Conservation (phyloP, 2,888 invertebrate species). For the Octodonta nipae region DNA sequence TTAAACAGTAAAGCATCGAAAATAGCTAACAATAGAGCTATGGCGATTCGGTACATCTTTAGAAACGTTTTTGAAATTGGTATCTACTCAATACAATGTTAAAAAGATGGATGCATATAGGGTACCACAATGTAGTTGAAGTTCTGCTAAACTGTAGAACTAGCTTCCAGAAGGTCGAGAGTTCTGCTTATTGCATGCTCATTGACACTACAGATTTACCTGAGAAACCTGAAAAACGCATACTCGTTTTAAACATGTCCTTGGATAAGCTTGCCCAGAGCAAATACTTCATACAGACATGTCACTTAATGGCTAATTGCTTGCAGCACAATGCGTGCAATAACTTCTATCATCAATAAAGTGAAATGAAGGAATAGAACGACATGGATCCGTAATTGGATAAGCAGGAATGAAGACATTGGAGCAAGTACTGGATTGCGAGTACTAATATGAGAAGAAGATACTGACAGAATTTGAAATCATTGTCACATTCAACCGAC, state of each 20-base stretch:
- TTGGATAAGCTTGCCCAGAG: not conserved
- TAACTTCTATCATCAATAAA: not conserved
- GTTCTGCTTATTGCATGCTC: too few relatives aligned
- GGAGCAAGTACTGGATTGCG: slow-evolving; percentile 7
- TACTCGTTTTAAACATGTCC: not conserved
- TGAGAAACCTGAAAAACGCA: too few relatives aligned
- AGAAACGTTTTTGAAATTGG: too few relatives aligned
- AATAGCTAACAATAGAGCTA: too few relatives aligned
- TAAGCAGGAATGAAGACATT: slow-evolving; percentile 5
- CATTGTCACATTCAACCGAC: slow-evolving; percentile 3
- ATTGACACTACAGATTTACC: too few relatives aligned
- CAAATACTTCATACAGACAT: not conserved
- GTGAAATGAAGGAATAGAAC: slow-evolving; percentile 2
- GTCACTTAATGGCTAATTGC: not conserved
- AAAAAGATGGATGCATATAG: too few relatives aligned
- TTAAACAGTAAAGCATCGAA: too few relatives aligned
- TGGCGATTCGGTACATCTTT: too few relatives aligned
- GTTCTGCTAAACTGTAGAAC: too few relatives aligned
- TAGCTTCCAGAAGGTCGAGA: too few relatives aligned
- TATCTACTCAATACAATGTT: too few relatives aligned
- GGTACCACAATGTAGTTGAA: too few relatives aligned
- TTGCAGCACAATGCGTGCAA: not conserved
- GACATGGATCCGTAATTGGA: slow-evolving; percentile 4
- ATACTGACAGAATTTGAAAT: slow-evolving; percentile 4
- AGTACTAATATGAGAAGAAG: slow-evolving; percentile 5